Percentiles rank a stretch among this genome's conserved stretches.
Conservation (phyloP, 2,113 vertebrate genomes). For the Stegastes partitus region DNA sequence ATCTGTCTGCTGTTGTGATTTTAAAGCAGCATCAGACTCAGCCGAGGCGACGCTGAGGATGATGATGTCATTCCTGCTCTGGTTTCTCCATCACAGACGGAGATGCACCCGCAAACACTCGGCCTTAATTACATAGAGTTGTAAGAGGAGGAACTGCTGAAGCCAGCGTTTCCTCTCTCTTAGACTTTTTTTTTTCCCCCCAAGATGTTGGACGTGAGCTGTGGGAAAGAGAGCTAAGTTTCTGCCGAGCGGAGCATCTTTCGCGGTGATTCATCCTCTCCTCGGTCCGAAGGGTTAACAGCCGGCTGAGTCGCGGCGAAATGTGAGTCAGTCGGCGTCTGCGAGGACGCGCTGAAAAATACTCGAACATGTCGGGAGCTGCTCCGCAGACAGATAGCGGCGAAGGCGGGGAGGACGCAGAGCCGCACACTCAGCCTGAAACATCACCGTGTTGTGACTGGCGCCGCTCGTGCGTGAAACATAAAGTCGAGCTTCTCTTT, state of each 20-base stretch:
- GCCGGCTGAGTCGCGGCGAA: conserved; percentile 14
- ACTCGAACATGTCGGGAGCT: conserved; percentile 47
- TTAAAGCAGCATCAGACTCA: conserved; percentile 20
- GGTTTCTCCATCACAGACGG: conserved; percentile 79
- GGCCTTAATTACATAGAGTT: conserved; percentile 83
- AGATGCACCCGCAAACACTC: conserved; percentile 73
- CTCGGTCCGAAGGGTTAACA: conserved; percentile 45
- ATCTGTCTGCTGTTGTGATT: conserved; percentile 19
- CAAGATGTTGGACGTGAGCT: conserved; percentile 9
- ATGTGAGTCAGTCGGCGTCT: conserved; percentile 39
- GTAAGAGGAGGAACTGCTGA: conserved; percentile 78
- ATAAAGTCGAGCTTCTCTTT: not conserved
- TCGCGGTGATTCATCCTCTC: conserved; percentile 39
- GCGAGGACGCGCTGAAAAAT: conserved; percentile 17
- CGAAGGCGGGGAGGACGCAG: conserved; percentile 1
- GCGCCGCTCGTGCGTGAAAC: not conserved
- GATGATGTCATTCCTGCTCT: conserved; percentile 75
- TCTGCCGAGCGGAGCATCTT: conserved; percentile 60
- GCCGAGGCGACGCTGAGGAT: conserved; percentile 40
- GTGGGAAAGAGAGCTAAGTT: conserved; percentile 47
- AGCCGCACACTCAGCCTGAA: conserved; percentile 37
- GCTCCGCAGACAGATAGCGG: conserved; percentile 50
- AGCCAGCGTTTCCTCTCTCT: conserved; percentile 74
- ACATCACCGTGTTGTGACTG: conserved; percentile 62
- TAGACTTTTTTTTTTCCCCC: not conserved